Evolutionary conservation across 2,113 vertebrate genomes (phyloP), one percentile per base, ranked within the genome.

Genomic region (Deroptyus accipitrinus): DNA sequence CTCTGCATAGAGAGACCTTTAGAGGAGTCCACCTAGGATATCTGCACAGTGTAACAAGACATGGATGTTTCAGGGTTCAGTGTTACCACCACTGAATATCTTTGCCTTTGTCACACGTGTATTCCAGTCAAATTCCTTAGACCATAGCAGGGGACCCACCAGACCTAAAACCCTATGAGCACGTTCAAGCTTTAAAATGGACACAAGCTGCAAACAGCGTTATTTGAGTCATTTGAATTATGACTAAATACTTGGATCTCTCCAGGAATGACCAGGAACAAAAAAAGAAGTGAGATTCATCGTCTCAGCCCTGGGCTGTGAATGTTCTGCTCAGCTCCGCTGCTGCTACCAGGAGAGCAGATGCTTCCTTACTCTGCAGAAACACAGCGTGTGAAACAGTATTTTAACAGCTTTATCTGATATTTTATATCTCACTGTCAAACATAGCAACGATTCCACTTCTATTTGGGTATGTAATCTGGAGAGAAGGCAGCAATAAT

Each of bases 341-440:
- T 86, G 94, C 83, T 81, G 86, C 46, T 88, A 92, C 28, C 0
- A 3, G 82, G 77, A 88, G 93, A 96, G 81, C 96, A 96, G 96
- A 96, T 95, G 94, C 96, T 96, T 90, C 92, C 95, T 84, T 92
- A 89, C 91, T 91, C 94, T 91, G 95, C 83, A 94, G 88, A 92
- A 94, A 87, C 62, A 0, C 66, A 28, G 83, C 1, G 30, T 95
- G 96, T 94, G 96, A 95, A 96, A 91, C 86, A 82, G 92, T 94
- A 95, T 95, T 96, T 96, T 97, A 96, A 96, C 95, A 97, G 96
- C 94, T 96, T 97, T 94, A 97, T 97, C 96, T 96, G 96, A 85
- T 96, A 96, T 96, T 96, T 96, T 94, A 69, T 89, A 95, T 96
- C 94, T 96, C 83, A 89, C 96, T 97, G 96, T 97, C 96, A 97